Conservation (phyloP, 2,113 vertebrate genomes). For the Scopus umbretta region DNA sequence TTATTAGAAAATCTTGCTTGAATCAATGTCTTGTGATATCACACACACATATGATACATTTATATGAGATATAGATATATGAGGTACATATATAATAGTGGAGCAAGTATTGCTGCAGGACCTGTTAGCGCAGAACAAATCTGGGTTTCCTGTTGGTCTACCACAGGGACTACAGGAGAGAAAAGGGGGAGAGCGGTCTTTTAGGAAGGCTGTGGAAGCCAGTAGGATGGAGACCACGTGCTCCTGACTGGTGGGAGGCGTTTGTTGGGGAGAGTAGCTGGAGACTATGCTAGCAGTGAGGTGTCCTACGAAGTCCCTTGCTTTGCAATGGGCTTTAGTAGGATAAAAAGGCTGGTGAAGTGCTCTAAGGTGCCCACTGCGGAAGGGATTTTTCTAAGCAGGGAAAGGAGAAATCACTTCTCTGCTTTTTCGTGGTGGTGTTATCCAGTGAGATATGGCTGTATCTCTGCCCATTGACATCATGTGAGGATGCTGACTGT, state of each 20-base stretch:
- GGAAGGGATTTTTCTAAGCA: not conserved
- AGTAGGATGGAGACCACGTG: rapidly evolving
- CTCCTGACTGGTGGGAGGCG: not conserved
- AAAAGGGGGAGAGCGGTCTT: not conserved
- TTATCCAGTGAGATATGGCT: rapidly evolving
- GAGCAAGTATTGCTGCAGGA: not conserved
- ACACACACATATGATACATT: rapidly evolving
- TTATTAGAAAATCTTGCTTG: not conserved
- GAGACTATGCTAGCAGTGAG: not conserved
- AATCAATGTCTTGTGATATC: rapidly evolving
- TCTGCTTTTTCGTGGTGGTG: not conserved
- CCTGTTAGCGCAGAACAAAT: not conserved
- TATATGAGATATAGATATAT: not conserved
- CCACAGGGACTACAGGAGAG: not conserved
- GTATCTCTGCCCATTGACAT: not conserved
- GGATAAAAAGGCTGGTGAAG: not conserved
- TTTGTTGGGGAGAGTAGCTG: not conserved
- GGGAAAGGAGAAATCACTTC: not conserved
- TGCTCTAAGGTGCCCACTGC: rapidly evolving
- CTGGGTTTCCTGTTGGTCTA: not conserved
- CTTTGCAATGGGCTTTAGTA: not conserved
- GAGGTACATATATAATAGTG: not conserved
- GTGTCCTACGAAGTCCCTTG: no score
- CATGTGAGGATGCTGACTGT: rapidly evolving
- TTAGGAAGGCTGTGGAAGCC: not conserved